Evolutionary conservation across 2,113 vertebrate genomes (phyloP), one percentile per base, ranked within the genome.

Genomic region (Etheostoma spectabile): DNA sequence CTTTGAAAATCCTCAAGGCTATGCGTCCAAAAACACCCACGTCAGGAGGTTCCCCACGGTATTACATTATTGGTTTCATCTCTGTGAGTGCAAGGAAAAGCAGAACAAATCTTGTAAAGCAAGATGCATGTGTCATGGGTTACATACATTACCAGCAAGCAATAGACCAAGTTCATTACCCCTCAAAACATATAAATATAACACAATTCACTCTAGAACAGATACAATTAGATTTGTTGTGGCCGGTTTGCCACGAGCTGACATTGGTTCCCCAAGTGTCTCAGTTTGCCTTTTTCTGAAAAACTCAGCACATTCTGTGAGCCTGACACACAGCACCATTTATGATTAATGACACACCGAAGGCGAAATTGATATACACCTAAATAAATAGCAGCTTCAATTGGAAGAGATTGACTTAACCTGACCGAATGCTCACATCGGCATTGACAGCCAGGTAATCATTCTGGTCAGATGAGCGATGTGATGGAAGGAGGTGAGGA

Each of bases 341-440:
- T 42, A 52, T 77, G 89, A 88, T 85, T 81, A 85, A 91, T 70
- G 74, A 82, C 62, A 16, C 64, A 63, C 67, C 52, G 10, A 61
- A 55, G 73, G 80, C 66, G 16, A 83, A 81, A 86, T 79, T 82
- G 85, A 86, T 87, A 74, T 56, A 74, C 66, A 64, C 35, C 61
- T 69, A 64, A 77, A 87, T 66, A 87, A 81, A 85, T 42, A 51
- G 56, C 64, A 57, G 22, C 62, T 70, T 81, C 66, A 66, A 70
- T 84, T 71, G 67, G 53, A 77, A 65, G 68, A 79, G 46, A 77
- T 33, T 79, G 74, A 79, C 77, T 56, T 71, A 67, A 81, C 74
- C 24, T 51, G 77, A 74, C n/a, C 1, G 14, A 49, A 59, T 3
- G 15, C 30, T 64, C 52, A 49, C 62, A n/a, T 56, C n/a, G 8